These are phyloP conservation scores for Adelognathus sp. DNA, from an alignment of 2,888 invertebrate species.

Conservation along the genomic window DNA sequence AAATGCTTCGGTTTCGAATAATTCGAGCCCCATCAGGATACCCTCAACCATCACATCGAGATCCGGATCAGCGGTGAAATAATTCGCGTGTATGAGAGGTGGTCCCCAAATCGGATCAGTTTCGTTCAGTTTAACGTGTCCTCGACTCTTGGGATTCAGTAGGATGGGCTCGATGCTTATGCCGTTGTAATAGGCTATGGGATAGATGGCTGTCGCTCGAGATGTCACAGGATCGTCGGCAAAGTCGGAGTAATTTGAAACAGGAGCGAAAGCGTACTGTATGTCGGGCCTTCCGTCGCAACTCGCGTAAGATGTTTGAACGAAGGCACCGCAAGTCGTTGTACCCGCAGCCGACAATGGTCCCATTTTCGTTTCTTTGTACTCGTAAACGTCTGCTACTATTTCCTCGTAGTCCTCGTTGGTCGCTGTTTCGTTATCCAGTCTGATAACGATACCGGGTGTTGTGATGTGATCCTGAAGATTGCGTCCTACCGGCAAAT, in stretches of 20 bases:
- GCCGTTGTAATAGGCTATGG: slow-evolving; percentile 85
- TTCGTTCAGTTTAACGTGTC: too few relatives aligned
- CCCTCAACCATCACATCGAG: slow-evolving; percentile 85
- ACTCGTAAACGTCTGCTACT: slow-evolving; percentile 79
- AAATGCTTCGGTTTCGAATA: too few relatives aligned
- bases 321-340: slow-evolving; percentile 84
- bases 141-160: too few relatives aligned
- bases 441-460: slow-evolving; percentile 76
- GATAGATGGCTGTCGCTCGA: slow-evolving; percentile 81
- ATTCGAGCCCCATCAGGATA: slow-evolving; percentile 83
- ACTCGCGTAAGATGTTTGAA: slow-evolving; percentile 83
- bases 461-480: slow-evolving; percentile 82
- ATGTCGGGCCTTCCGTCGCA: slow-evolving; percentile 84
- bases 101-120: slow-evolving; percentile 87
- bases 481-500: slow-evolving; percentile 82
- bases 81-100: slow-evolving; percentile 89
- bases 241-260: slow-evolving; percentile 84
- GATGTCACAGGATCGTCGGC: slow-evolving; percentile 83
- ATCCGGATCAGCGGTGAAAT: slow-evolving; percentile 86
- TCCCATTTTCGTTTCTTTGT: slow-evolving; percentile 82
- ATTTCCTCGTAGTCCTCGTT: slow-evolving; percentile 72
- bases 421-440: slow-evolving; percentile 71
- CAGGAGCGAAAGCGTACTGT: slow-evolving; percentile 85
- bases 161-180: slow-evolving; percentile 85
- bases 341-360: slow-evolving; percentile 81